These are phyloP conservation scores for Dryocosmus kuriphilus DNA, from an alignment of 2,888 invertebrate genomes.

Conservation along the genomic window DNA sequence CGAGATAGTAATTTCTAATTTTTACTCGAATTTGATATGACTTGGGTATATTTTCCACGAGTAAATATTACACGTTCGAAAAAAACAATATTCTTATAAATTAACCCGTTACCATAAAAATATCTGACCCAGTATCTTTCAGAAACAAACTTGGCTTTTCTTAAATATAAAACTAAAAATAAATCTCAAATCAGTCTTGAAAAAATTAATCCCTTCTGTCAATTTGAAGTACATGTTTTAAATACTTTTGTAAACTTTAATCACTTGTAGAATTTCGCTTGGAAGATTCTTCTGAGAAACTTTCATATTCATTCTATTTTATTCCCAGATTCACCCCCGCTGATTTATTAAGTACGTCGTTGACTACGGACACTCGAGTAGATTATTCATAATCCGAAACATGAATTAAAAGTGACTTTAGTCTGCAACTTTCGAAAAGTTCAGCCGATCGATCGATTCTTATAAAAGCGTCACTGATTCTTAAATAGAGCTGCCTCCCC, in stretches of 20 bases:
- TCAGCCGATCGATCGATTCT: constrained; percentile 24
- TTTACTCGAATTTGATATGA: constrained; percentile 40
- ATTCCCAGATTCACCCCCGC: background rate
- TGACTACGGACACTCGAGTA: constrained; percentile 22
- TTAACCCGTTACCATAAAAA: constrained; percentile 9
- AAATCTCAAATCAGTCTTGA: constrained; percentile 11
- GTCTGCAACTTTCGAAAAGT: constrained; percentile 27
- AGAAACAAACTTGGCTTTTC: background rate
- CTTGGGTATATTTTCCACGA: constrained; percentile 20
- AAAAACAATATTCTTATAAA: background rate
- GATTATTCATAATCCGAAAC: constrained; percentile 35
- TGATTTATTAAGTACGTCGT: constrained; percentile 31
- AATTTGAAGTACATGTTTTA: background rate
- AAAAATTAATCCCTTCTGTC: background rate
- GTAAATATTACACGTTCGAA: constrained; percentile 27
- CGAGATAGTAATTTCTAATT: constrained; percentile 31
- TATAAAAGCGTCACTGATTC: background rate
- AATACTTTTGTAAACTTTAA: background rate
- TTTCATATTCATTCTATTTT: constrained; percentile 6
- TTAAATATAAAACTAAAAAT: constrained; percentile 4
- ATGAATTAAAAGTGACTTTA: constrained; percentile 32
- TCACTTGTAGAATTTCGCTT: background rate
- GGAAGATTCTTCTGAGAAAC: constrained; percentile 12
- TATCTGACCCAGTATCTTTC: background rate
- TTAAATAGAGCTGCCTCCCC: constrained; percentile 2